These are phyloP conservation scores for Xestia rhomboidea DNA, from an alignment of 2,888 invertebrate species.

Conservation along the genomic window DNA sequence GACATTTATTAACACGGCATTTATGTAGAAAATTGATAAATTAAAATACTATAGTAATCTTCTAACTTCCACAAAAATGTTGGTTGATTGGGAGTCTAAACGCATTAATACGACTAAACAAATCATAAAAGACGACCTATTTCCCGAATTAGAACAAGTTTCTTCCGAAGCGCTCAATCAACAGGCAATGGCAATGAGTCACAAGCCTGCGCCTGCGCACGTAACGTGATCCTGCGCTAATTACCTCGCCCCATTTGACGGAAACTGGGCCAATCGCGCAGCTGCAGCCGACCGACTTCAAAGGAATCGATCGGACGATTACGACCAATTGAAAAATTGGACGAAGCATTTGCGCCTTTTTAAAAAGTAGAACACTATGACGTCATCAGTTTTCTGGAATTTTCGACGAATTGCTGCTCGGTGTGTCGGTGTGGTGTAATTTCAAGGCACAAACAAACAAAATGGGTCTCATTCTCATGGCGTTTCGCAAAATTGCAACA, in stretches of 20 bases:
- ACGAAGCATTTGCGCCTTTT: constrained; percentile 40
- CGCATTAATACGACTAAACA: constrained; percentile 31
- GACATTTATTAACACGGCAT: neutral
- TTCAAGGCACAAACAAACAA: constrained; percentile 24
- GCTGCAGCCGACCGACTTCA: constrained; percentile 69
- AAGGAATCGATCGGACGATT: constrained; percentile 78
- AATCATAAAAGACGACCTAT: constrained; percentile 54
- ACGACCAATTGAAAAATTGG: constrained; percentile 81
- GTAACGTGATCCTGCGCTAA: constrained; percentile 74
- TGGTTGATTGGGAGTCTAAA: neutral
- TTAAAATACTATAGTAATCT: neutral
- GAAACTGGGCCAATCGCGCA: constrained; percentile 69
- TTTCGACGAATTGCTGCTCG: neutral
- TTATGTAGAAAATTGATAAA: neutral
- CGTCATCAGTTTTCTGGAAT: constrained; percentile 51
- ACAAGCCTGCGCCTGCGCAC: constrained; percentile 62
- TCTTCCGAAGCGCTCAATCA: constrained; percentile 55
- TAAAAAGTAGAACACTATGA: constrained; percentile 26
- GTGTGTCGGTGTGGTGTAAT: constrained; percentile 34
- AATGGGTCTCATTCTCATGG: constrained; percentile 52
- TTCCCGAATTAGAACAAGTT: constrained; percentile 58
- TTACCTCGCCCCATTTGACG: constrained; percentile 69
- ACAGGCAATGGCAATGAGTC: constrained; percentile 61
- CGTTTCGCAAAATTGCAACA: constrained; percentile 61
- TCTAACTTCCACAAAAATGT: neutral